Conservation (phyloP, 2,888 invertebrate genomes). For the Drosophila merina region DNA sequence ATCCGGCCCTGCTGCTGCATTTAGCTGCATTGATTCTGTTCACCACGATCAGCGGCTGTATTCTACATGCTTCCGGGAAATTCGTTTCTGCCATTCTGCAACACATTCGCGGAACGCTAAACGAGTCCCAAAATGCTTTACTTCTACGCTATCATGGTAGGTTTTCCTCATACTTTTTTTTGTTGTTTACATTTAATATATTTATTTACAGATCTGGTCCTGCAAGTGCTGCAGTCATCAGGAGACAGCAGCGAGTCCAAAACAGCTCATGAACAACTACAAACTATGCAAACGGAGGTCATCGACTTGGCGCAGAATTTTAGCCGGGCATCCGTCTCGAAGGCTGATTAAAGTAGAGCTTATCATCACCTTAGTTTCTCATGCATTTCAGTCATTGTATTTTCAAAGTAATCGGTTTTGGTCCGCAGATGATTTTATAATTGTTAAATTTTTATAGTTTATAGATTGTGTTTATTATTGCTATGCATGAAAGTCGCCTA, state of each 20-base stretch:
- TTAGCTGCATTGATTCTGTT: slow-evolving; percentile 91
- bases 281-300: slow-evolving; percentile 67
- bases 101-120: slow-evolving; percentile 89
- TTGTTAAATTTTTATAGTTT: slow-evolving; percentile 55
- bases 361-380: background rate
- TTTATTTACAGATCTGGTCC: slow-evolving; percentile 86
- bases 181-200: no score
- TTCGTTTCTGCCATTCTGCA: slow-evolving; percentile 93
- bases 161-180: slow-evolving; percentile 46
- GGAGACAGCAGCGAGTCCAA: slow-evolving; percentile 85
- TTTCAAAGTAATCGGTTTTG: slow-evolving; percentile 49
- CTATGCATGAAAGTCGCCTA: slow-evolving; percentile 57
- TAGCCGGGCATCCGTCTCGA: slow-evolving; percentile 78
- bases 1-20: slow-evolving; percentile 92
- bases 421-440: slow-evolving; percentile 40
- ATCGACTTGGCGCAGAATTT: slow-evolving; percentile 76
- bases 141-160: slow-evolving; percentile 92
- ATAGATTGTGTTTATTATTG: slow-evolving; percentile 57
- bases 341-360: slow-evolving; percentile 67
- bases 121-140: slow-evolving; percentile 87
- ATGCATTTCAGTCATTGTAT: slow-evolving; percentile 10
- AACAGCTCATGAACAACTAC: slow-evolving; percentile 83
- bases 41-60: slow-evolving; percentile 90
- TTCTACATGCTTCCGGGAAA: slow-evolving; percentile 96
- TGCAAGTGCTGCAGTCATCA: slow-evolving; percentile 86